A percentile compares a stretch with the other conserved stretches of the same genome.
Conservation (phyloP, 1,140 invertebrate species). For the Brachionus plicatilis region DNA sequence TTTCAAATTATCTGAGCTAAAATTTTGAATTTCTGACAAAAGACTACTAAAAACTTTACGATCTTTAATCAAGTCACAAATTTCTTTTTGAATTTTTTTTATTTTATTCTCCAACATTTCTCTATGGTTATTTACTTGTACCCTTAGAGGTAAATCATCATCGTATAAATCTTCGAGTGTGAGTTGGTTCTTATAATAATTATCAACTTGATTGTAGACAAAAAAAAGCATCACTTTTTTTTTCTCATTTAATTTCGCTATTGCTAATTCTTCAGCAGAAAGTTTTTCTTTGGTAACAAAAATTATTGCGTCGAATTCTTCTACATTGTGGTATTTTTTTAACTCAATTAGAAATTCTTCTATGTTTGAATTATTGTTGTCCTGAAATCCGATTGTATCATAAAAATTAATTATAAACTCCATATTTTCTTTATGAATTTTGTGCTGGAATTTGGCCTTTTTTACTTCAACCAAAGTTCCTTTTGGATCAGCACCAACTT, state of each 20-base stretch:
- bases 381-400: background rate
- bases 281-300: background rate
- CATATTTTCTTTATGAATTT: background rate
- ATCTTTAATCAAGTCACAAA: background rate
- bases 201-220: background rate
- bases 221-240: constrained; percentile 13
- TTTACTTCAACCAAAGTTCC: background rate
- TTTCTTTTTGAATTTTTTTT: background rate
- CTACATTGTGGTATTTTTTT: background rate
- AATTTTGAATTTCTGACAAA: background rate
- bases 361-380: background rate
- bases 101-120: background rate
- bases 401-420: background rate
- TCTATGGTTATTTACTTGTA: background rate
- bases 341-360: background rate
- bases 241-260: background rate
- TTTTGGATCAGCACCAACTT: background rate
- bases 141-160: background rate
- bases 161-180: background rate
- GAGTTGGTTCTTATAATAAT: background rate
- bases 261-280: background rate
- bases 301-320: constrained; percentile 11
- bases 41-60: background rate
- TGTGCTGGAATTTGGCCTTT: background rate
- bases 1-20: background rate